These are phyloP conservation scores for Meloidogyne hapla DNA, from an alignment of 1,140 invertebrate species.

Conservation along the genomic window DNA sequence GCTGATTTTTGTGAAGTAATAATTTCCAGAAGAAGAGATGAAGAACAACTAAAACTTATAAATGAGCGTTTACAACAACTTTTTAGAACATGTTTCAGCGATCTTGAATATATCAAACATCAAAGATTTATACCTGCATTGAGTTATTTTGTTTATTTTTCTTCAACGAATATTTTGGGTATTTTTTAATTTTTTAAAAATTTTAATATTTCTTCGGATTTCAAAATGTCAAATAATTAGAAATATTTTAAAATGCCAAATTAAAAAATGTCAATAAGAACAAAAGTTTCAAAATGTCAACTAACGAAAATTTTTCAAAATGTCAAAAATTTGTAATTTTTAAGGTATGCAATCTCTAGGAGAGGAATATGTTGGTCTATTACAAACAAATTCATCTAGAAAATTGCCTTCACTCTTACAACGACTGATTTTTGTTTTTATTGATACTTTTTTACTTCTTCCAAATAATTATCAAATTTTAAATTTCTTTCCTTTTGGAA, in stretches of 20 bases:
- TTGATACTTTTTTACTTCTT: neutral
- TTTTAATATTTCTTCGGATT: neutral
- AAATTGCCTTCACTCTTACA: neutral
- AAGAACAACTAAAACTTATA: conserved; percentile 6
- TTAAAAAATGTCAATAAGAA: no score
- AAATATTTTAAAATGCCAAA: no score
- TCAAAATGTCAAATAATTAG: no score
- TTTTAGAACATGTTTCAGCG: neutral
- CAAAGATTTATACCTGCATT: neutral
- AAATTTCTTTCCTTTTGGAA: neutral
- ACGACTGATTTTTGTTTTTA: neutral
- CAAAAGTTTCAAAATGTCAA: no score
- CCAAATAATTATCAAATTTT: neutral
- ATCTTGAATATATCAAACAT: neutral
- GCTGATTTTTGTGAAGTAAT: neutral
- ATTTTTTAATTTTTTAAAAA: neutral
- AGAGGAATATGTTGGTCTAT: neutral
- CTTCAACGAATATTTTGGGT: neutral
- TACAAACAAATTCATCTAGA: neutral
- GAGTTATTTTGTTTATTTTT: neutral
- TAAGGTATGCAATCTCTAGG: neutral
- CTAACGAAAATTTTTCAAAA: no score
- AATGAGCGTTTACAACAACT: neutral
- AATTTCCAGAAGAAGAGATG: neutral
- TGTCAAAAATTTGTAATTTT: no score